Evolutionary conservation across 64 coral and sea anemone species (phyloP).

Genomic region (Astreopora myriophthalma): DNA sequence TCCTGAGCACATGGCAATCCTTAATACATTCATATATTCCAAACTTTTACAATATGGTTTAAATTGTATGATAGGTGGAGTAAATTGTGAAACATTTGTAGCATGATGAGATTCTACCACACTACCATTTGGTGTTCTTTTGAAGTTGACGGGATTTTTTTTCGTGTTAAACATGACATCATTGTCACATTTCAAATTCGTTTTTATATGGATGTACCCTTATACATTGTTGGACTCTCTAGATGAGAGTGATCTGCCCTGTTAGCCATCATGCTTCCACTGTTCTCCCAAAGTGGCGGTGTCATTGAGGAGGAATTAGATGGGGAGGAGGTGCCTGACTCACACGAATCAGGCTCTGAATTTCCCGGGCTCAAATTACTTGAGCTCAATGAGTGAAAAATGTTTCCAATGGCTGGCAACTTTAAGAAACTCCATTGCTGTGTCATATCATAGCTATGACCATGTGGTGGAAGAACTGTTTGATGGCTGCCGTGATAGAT

Average conservation of each 20-base stretch:
- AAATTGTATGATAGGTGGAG: too few species aligned
- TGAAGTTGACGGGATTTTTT: neutral
- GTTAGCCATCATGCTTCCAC: neutral
- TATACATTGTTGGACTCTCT: conserved; percentile 2
- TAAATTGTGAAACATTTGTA: too few species aligned
- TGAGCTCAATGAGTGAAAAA: conserved; percentile 40
- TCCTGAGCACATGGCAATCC: too few species aligned
- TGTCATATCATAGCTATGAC: conserved; percentile 36
- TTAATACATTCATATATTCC: too few species aligned
- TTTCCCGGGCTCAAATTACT: conserved; percentile 17
- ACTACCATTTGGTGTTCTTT: neutral
- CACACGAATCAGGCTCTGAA: conserved; percentile 8
- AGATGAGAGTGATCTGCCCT: conserved; percentile 11
- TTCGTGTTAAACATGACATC: neutral
- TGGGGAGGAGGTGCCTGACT: neutral
- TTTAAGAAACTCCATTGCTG: conserved; percentile 72
- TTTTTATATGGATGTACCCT: conserved; percentile 10
- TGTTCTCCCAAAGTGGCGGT: conserved; percentile 37
- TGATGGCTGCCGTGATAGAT: conserved; percentile 27
- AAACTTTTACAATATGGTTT: too few species aligned
- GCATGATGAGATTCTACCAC: too few species aligned
- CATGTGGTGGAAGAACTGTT: neutral
- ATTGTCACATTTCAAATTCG: neutral
- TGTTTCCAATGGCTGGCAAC: conserved; percentile 51
- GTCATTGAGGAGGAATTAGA: conserved; percentile 22